Percentiles rank a stretch among this genome's conserved stretches.
These are phyloP conservation scores for Indri indri DNA, from an alignment of 2,113 vertebrate species.

Conservation along the genomic window DNA sequence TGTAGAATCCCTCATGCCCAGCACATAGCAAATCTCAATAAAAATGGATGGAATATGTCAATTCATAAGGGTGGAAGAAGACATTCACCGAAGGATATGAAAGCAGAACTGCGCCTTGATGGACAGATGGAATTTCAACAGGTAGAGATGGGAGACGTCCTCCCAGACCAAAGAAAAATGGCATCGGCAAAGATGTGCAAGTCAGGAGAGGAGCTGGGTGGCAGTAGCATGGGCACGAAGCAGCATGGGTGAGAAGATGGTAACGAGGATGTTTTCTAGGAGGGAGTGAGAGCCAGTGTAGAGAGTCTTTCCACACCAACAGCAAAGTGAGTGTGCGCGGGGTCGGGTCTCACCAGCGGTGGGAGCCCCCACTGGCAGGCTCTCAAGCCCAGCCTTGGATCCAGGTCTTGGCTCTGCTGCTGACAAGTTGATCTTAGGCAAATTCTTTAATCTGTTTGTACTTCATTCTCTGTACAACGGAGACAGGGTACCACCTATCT, in stretches of 20 bases:
- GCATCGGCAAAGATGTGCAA: neutral
- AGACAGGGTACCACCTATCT: neutral
- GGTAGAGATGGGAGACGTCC: neutral
- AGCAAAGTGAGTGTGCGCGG: neutral
- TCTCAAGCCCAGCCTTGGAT: neutral
- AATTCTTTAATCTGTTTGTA: neutral
- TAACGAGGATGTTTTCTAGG: neutral
- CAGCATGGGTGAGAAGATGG: neutral
- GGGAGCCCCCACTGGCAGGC: too few species aligned
- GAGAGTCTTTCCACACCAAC: neutral
- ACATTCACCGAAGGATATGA: neutral
- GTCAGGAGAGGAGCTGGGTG: neutral
- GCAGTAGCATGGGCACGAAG: neutral
- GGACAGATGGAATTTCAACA: neutral
- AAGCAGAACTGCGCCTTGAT: neutral
- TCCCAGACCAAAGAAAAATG: neutral
- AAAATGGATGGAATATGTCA: neutral
- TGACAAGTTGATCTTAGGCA: neutral
- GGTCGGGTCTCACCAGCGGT: neutral
- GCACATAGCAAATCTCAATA: neutral
- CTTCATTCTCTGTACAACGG: neutral
- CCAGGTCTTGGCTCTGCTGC: neutral
- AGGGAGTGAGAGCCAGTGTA: neutral
- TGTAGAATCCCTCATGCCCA: neutral
- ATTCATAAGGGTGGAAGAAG: neutral